A percentile compares a stretch with the other conserved stretches of the same genome.
Conservation (phyloP, 2,113 vertebrate species). For the Aix galericulata region DNA sequence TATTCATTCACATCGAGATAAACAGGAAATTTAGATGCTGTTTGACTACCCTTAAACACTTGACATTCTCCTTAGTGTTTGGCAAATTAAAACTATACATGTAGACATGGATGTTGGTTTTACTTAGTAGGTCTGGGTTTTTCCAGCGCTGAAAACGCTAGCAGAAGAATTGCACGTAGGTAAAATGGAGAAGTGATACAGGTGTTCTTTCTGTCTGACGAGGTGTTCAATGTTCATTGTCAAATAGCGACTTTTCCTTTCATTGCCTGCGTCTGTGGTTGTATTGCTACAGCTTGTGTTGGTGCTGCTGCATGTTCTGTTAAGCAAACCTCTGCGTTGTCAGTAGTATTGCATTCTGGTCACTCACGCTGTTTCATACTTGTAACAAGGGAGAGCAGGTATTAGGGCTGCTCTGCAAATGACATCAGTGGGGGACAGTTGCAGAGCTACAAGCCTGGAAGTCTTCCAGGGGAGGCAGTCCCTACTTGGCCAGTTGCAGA, state of each 20-base stretch:
- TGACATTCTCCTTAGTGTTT: not conserved
- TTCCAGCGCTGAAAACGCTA: not conserved
- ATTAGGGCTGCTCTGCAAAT: conserved; percentile 46
- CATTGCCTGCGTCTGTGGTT: not conserved
- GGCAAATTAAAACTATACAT: not conserved
- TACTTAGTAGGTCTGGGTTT: not conserved
- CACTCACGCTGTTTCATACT: not conserved
- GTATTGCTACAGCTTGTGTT: not conserved
- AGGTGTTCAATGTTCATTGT: accelerated
- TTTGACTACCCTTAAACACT: not conserved
- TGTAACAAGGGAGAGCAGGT: not conserved
- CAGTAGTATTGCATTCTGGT: not conserved
- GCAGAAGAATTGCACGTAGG: not conserved
- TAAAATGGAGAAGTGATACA: not conserved
- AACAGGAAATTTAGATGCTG: not conserved
- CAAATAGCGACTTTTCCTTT: not conserved
- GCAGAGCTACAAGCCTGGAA: conserved; percentile 31
- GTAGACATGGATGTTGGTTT: not conserved
- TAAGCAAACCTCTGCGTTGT: not conserved
- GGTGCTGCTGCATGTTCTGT: not conserved
- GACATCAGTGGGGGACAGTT: conserved; percentile 43
- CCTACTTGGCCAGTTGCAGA: not conserved
- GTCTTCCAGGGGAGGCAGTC: not conserved
- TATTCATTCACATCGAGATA: not conserved
- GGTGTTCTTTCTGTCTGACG: not conserved